These are phyloP conservation scores for Erebia ligea DNA, from an alignment of 2,888 invertebrate genomes.

Conservation along the genomic window DNA sequence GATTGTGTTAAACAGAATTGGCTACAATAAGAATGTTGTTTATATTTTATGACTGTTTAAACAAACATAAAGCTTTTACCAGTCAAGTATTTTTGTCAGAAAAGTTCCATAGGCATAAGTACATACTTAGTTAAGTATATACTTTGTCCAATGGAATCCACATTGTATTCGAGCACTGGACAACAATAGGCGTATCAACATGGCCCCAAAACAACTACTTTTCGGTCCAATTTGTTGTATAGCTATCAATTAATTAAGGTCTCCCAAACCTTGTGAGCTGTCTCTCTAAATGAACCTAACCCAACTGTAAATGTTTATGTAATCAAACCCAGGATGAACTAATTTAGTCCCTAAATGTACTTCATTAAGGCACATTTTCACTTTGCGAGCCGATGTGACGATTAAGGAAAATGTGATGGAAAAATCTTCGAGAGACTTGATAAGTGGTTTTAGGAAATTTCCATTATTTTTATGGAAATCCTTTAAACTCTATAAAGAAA, in stretches of 20 bases:
- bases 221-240: neutral
- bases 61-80: no score
- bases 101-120: no score
- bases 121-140: no score
- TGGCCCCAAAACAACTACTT: no score
- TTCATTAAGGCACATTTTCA: neutral
- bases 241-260: conserved; percentile 12
- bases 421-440: conserved; percentile 6
- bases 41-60: no score
- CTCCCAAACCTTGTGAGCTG: conserved; percentile 10
- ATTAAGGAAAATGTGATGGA: conserved; percentile 23
- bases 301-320: neutral
- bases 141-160: no score
- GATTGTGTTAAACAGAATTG: no score
- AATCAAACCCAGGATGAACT: conserved; percentile 14
- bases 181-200: no score
- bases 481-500: neutral
- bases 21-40: no score
- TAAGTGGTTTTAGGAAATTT: conserved; percentile 11
- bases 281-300: conserved; percentile 1
- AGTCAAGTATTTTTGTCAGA: no score
- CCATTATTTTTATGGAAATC: conserved; percentile 9
- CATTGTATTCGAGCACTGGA: no score
- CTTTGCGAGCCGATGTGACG: neutral
- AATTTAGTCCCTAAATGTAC: conserved; percentile 16